These are phyloP conservation scores for Paradoxurus hermaphroditus DNA, from an alignment of 2,113 vertebrate species.

Conservation along the genomic window DNA sequence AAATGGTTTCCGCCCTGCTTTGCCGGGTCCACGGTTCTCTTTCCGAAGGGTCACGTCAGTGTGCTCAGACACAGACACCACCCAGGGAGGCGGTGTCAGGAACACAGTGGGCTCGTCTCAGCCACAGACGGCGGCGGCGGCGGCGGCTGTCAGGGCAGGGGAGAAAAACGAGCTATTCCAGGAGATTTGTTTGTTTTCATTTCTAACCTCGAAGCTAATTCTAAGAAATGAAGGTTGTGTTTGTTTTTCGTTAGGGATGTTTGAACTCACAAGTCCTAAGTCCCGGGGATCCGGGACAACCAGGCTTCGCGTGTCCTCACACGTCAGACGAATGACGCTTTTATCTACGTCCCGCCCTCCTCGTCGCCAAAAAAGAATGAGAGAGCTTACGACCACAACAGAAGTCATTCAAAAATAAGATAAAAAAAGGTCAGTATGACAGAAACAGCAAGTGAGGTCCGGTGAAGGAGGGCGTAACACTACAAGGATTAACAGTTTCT, in stretches of 20 bases:
- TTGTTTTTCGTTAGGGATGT: slow-evolving; percentile 30
- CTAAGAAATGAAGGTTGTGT: slow-evolving; percentile 4
- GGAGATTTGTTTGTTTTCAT: background rate
- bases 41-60: background rate
- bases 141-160: background rate
- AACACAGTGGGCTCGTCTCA: background rate
- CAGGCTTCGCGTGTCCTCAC: background rate
- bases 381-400: background rate
- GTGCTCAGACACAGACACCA: background rate
- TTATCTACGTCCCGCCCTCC: background rate
- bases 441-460: background rate
- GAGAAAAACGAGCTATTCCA: background rate
- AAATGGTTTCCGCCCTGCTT: background rate
- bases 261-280: background rate
- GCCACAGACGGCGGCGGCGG: background rate
- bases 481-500: accelerated
- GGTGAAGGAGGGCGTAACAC: background rate
- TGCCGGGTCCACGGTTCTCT: background rate
- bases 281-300: background rate
- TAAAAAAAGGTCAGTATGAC: background rate
- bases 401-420: background rate
- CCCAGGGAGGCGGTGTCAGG: background rate
- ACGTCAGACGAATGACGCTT: background rate
- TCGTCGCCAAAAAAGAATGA: background rate
- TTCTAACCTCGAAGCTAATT: slow-evolving; percentile 14